Conservation (phyloP, 2,888 invertebrate species). For the Calameuta filiformis region DNA sequence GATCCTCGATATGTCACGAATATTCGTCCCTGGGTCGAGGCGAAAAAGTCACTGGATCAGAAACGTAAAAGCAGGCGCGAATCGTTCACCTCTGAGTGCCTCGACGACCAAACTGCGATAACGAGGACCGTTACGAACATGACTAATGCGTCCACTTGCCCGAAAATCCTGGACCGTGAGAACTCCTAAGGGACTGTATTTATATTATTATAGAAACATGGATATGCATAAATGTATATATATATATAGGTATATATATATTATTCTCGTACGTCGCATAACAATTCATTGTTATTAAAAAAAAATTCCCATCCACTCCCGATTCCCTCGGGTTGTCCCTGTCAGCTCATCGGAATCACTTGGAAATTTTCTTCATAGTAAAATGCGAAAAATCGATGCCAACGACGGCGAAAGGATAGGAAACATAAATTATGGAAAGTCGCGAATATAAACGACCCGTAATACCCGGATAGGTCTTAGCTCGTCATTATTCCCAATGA, state of each 20-base stretch:
- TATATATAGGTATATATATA: not conserved
- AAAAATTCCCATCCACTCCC: not conserved
- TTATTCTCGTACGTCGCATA: not conserved
- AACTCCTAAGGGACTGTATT: not conserved
- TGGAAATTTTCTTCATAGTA: not conserved
- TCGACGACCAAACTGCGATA: constrained; percentile 10
- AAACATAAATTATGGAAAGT: constrained; percentile 1
- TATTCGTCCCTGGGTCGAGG: not conserved
- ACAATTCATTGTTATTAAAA: not conserved
- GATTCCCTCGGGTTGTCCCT: not conserved
- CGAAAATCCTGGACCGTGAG: not conserved
- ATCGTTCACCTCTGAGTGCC: constrained; percentile 1
- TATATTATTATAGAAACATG: not conserved
- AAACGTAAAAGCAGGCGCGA: constrained; percentile 12
- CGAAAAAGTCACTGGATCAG: constrained; percentile 14
- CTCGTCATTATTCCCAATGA: not conserved
- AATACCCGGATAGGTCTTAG: not conserved
- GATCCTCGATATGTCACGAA: not conserved
- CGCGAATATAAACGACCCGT: not conserved
- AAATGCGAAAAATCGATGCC: not conserved
- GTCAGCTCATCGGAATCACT: not conserved
- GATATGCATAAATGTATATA: too few species aligned
- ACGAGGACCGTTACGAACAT: constrained; percentile 52
- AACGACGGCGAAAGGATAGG: not conserved
- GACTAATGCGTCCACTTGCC: constrained; percentile 46